Evolutionary conservation across 2,888 invertebrate species (phyloP).

Genomic region (Lasioglossum lativentre): DNA sequence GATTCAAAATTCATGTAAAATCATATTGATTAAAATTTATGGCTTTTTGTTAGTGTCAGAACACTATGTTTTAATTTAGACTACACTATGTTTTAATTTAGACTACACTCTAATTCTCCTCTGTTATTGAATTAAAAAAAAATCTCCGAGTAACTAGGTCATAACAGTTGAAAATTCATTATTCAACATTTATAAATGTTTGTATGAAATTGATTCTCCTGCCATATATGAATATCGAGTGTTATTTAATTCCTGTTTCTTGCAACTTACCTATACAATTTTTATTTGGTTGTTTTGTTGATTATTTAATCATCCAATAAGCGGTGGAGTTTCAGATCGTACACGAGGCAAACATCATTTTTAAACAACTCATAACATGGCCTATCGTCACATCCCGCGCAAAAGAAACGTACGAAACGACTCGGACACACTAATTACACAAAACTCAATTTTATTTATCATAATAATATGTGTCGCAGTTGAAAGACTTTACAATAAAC

Average conservation of each 20-base stretch:
- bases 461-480: slow-evolving; percentile 53
- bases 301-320: neutral
- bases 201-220: no score
- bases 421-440: neutral
- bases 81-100: neutral
- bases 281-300: neutral
- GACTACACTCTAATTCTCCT: neutral
- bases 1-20: neutral
- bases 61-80: neutral
- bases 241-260: neutral
- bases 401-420: neutral
- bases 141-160: neutral
- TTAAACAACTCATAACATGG: neutral
- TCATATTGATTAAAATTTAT: no score
- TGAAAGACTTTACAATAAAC: slow-evolving; percentile 37
- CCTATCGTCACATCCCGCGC: neutral
- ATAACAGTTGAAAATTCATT: neutral
- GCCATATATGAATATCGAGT: neutral
- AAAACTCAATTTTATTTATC: slow-evolving; percentile 54
- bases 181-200: no score
- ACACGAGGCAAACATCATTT: neutral
- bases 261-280: neutral
- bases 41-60: no score
- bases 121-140: neutral
- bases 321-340: neutral